Base-by-base conservation (phyloP, 2,888 invertebrate species). In the Apantesis nais region DNA sequence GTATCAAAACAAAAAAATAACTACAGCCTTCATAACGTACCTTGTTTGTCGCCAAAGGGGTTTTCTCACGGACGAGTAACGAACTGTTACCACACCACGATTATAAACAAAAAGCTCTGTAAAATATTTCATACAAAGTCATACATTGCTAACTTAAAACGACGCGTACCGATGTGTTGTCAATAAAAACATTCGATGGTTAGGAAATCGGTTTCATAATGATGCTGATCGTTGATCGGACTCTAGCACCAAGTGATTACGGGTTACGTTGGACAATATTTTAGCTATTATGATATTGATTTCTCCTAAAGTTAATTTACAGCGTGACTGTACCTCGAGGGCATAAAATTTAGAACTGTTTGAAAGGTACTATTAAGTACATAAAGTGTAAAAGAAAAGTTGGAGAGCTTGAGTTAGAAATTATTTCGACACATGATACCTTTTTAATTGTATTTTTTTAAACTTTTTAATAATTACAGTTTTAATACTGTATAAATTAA, bases 261-360 rank as follows among this genome's bases (percentile, higher is more conserved):
- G 84, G 88, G 89, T 85, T 88, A 70, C 73, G 74, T 79, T 82
- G 82, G 85, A 86, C 89, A 89, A 88, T 90, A 90, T 90, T 89
- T 90, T 88, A 89, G 83, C 85, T 85, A 87, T 90, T 91, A 84
- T 85, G 85, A 87, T 91, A 92, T 92, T 91, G 91, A 91, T 91
- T 91, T 90, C 90, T 89, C 83, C 72, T 67, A 82, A 77, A 85
- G 84, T 82, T 85, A 85, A 89, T 90, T 89, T 86, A 86, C 84
- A 79, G 75, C 85, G 81, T 82, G 83, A 83, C 82, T 79, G 76
- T 82, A 79, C 85, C 90, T 82, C 68, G 72, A 70, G 86, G 88
- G 84, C 75, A 82, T 78, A 76, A 78, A 66, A 62, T 76, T 83
- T 79, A 78, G 80, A 78, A 81, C n/a, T 79, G 83, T 86, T 89